A percentile compares a stretch with the other conserved stretches of the same genome.
These are phyloP conservation scores for Caenorhabditis briggsae DNA, from an alignment of 1,140 invertebrate species.

Conservation along the genomic window DNA sequence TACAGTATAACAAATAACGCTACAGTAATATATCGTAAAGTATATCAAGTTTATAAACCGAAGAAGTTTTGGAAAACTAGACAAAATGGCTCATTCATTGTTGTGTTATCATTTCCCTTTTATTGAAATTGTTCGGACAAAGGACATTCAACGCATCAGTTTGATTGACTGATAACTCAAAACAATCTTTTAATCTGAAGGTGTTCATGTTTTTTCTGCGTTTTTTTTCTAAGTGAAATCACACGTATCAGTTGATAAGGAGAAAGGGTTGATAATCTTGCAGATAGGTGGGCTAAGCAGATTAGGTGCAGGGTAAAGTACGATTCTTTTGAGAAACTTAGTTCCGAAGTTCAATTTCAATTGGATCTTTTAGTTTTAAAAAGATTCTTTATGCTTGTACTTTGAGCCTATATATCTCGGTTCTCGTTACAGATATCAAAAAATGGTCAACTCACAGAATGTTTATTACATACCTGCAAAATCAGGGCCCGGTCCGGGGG, in stretches of 20 bases:
- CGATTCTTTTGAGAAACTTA: background rate
- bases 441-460: no score
- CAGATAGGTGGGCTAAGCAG: constrained; percentile 40
- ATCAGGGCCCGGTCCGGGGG: no score
- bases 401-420: no score
- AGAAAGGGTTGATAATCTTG: background rate
- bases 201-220: background rate
- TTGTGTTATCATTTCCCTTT: background rate
- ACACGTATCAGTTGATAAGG: constrained; percentile 23
- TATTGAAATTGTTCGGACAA: background rate
- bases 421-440: no score
- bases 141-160: background rate
- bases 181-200: background rate
- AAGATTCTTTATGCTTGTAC: no score
- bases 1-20: no score
- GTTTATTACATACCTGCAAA: no score
- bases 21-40: no score
- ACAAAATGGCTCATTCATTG: no score
- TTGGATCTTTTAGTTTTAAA: no score
- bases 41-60: no score
- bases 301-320: constrained; percentile 5
- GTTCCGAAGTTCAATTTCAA: constrained; percentile 5
- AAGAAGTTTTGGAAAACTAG: no score
- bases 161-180: constrained; percentile 7
- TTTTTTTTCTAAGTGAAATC: background rate